Percentiles rank a stretch among this genome's conserved stretches.
phyloP scores from a whole-genome alignment of 2,797 vertebrate species.

The Pipistrellus nathusii region DNA sequence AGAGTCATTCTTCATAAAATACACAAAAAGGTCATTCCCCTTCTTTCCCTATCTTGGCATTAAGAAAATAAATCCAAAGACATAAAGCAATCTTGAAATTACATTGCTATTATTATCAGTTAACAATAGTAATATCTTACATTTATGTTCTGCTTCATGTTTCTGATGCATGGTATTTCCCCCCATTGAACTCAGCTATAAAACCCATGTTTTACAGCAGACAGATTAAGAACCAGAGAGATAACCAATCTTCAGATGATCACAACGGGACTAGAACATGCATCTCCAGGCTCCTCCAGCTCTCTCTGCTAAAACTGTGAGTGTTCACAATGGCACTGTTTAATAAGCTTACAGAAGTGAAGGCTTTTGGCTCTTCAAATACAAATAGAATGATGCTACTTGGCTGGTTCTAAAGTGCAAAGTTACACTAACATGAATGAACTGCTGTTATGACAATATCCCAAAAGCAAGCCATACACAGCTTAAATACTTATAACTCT shows the following conservation, averaged over 20 bases:
- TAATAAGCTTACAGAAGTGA: not conserved
- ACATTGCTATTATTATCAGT: not conserved
- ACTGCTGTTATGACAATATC: not conserved
- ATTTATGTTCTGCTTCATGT: not conserved
- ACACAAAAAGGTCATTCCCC: not conserved
- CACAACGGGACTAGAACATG: rapidly evolving
- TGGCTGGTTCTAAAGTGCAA: not conserved
- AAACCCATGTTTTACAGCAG: not conserved
- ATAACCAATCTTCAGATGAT: not conserved
- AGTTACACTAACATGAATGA: not conserved
- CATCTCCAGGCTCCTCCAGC: not conserved
- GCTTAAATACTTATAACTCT: not conserved
- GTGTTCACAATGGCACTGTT: not conserved
- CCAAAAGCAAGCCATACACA: not conserved
- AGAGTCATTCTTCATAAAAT: not conserved
- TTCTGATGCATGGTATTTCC: not conserved
- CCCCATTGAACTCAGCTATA: not conserved
- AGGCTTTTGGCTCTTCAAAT: not conserved
- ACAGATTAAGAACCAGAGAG: not conserved
- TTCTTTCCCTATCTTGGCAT: not conserved
- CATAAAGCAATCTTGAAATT: conserved; percentile 2
- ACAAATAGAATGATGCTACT: not conserved
- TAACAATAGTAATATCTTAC: not conserved
- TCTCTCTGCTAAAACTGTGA: too few relatives aligned
- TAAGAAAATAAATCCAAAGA: conserved; percentile 50